These are phyloP conservation scores for Onychomys leucogaster DNA, from an alignment of 2,797 vertebrate genomes.

Conservation along the genomic window DNA sequence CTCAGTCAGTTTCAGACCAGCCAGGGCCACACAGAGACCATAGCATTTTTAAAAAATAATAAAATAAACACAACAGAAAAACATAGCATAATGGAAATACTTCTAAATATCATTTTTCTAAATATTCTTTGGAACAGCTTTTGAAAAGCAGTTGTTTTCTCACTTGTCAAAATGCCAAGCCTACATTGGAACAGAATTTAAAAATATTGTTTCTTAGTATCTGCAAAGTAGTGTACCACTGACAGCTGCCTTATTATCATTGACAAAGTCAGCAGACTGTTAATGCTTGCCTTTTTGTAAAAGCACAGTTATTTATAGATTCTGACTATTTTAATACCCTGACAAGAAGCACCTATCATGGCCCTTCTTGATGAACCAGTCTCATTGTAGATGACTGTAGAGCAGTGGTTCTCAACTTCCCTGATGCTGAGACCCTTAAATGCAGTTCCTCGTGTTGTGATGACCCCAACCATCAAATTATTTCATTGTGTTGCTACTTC, in stretches of 20 bases:
- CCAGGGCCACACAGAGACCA: background rate
- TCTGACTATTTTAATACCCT: conserved; percentile 63
- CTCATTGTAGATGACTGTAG: background rate
- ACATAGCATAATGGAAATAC: conserved; percentile 44
- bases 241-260: conserved; percentile 49
- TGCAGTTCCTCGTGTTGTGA: background rate
- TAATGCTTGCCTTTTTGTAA: conserved; percentile 49
- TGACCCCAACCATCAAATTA: background rate
- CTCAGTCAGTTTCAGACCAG: background rate
- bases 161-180: conserved; percentile 51
- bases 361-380: background rate
- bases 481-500: background rate
- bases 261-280: conserved; percentile 55
- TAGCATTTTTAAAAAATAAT: background rate
- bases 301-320: conserved; percentile 65
- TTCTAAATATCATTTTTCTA: conserved; percentile 65
- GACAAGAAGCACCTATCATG: conserved; percentile 9
- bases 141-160: conserved; percentile 67
- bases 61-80: conserved; percentile 13
- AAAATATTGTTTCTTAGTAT: conserved; percentile 59
- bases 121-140: conserved; percentile 60
- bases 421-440: background rate
- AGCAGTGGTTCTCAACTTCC: background rate
- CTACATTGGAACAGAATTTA: conserved; percentile 56
- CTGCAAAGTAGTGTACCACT: conserved; percentile 38